Evolutionary conservation across 2,797 vertebrate genomes (phyloP).

Genomic region (Argya squamiceps): DNA sequence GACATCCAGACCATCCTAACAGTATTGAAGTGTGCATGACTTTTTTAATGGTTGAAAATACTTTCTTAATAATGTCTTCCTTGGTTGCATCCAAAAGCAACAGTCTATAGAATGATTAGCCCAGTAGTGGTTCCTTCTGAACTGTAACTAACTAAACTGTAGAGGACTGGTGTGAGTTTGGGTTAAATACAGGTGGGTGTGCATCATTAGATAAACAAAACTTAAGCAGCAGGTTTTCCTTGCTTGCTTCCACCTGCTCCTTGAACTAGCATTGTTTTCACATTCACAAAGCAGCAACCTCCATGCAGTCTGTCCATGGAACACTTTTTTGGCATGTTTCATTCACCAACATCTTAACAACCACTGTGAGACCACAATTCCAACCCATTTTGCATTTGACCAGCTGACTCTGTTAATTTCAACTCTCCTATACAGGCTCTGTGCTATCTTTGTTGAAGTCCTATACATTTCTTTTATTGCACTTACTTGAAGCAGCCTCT

Average conservation of each 20-base stretch:
- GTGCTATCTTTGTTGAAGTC: background rate
- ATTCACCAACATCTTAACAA: background rate
- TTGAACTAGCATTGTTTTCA: background rate
- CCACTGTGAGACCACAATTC: background rate
- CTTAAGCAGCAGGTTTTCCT: background rate
- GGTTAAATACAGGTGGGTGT: background rate
- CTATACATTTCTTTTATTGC: background rate
- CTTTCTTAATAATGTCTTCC: background rate
- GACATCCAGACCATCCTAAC: background rate
- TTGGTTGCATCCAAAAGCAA: background rate
- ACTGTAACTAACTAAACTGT: background rate
- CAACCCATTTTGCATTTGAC: background rate
- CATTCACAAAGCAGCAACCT: background rate
- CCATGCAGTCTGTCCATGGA: background rate
- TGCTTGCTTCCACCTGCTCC: background rate
- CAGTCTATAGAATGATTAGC: accelerated
- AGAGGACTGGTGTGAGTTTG: background rate
- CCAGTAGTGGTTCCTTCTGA: background rate
- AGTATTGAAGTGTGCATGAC: background rate
- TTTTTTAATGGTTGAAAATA: background rate
- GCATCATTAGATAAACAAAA: background rate
- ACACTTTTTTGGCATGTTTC: background rate
- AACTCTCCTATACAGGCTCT: background rate
- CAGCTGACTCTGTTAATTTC: background rate
- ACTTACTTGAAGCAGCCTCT: background rate